phyloP scores from a whole-genome alignment of 2,113 vertebrate species.

The Ramphastos sulfuratus region DNA sequence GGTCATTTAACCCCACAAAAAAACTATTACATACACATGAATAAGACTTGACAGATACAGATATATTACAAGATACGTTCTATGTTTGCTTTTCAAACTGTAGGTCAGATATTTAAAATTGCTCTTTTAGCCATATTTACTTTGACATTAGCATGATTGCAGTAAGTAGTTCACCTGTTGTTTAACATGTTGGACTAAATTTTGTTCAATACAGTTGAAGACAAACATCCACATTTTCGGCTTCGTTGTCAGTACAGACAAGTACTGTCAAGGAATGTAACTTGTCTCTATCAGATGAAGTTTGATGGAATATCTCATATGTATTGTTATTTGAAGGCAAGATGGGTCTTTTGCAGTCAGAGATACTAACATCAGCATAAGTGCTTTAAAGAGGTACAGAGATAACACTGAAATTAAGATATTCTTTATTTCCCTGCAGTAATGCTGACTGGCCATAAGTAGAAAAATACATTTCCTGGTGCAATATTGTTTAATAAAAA shows the following conservation, averaged over 20 bases:
- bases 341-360: not conserved
- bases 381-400: not conserved
- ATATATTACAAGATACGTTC: not conserved
- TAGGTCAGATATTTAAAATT: not conserved
- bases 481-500: not conserved
- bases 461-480: not conserved
- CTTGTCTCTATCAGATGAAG: not conserved
- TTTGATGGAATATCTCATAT: not conserved
- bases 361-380: not conserved
- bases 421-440: not conserved
- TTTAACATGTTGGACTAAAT: not conserved
- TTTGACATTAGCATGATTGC: not conserved
- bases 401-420: not conserved
- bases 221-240: not conserved
- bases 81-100: not conserved
- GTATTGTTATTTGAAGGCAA: not conserved
- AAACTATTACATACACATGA: not conserved
- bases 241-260: not conserved
- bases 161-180: not conserved
- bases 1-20: not conserved
- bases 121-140: not conserved
- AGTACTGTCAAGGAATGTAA: not conserved
- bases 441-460: not conserved
- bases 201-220: not conserved
- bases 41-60: not conserved